Evolutionary conservation across 2,113 vertebrate genomes (phyloP).

Genomic region (Sylvia atricapilla): DNA sequence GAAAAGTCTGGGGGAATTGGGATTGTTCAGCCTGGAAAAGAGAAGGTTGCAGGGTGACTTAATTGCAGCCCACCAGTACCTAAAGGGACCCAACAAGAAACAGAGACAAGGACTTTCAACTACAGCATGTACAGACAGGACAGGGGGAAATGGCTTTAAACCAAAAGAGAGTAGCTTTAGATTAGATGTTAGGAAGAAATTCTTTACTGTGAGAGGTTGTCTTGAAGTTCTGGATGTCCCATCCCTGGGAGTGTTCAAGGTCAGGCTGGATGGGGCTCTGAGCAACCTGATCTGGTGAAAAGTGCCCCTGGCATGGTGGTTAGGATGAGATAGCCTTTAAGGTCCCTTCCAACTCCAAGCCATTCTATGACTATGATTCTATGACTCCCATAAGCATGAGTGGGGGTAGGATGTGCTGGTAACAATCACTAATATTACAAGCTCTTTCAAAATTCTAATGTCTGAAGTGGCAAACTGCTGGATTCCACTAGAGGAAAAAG

Average conservation of each 20-base stretch:
- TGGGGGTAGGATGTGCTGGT: accelerated
- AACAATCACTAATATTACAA: not conserved
- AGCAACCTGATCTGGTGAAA: not conserved
- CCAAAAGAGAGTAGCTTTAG: not conserved
- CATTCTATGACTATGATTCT: not conserved
- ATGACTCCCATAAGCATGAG: not conserved
- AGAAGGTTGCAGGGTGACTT: not conserved
- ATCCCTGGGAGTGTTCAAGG: not conserved
- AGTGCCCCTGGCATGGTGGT: not conserved
- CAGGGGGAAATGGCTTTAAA: not conserved
- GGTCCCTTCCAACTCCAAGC: not conserved
- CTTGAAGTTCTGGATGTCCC: not conserved
- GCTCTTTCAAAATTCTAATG: not conserved
- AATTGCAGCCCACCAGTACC: not conserved
- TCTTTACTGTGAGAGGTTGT: not conserved
- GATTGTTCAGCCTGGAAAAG: not conserved
- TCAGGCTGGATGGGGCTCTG: not conserved
- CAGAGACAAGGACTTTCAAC: not conserved
- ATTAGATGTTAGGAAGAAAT: not conserved
- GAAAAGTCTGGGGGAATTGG: not conserved
- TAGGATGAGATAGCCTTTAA: not conserved
- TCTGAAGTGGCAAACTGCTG: not conserved
- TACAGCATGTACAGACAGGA: not conserved
- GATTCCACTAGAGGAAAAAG: not conserved
- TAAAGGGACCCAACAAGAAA: not conserved